Conservation (phyloP, 2,888 invertebrate genomes). For the Macaria liturata region DNA sequence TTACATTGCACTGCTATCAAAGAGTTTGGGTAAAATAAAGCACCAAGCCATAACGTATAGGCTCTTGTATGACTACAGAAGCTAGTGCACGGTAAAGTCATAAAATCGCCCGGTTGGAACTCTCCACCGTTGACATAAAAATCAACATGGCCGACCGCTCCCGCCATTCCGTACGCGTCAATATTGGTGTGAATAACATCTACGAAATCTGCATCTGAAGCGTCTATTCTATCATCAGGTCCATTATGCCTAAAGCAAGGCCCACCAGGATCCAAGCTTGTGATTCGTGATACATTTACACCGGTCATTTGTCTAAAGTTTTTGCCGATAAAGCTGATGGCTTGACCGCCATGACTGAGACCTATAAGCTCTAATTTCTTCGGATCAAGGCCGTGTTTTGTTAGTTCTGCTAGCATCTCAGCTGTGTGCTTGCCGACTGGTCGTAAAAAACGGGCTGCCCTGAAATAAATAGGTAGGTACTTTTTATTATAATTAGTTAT, state of each 20-base stretch:
- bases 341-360: conserved; percentile 40
- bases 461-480: background rate
- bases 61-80: conserved; percentile 12
- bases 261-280: conserved; percentile 39
- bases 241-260: conserved; percentile 40
- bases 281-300: conserved; percentile 21
- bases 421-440: conserved; percentile 34
- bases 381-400: conserved; percentile 31
- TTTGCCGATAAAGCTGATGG: conserved; percentile 41
- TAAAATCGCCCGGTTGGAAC: conserved; percentile 33
- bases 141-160: conserved; percentile 36
- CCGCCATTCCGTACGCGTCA: conserved; percentile 36
- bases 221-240: conserved; percentile 34
- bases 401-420: conserved; percentile 35
- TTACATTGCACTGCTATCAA: conserved; percentile 43
- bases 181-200: conserved; percentile 36
- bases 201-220: conserved; percentile 40
- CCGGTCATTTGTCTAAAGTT: conserved; percentile 23
- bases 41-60: conserved; percentile 34
- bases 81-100: conserved; percentile 28
- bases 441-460: conserved; percentile 29
- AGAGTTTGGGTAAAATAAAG: conserved; percentile 33
- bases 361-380: conserved; percentile 36
- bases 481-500: too few relatives aligned
- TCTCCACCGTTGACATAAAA: conserved; percentile 47